These are phyloP conservation scores for Neodiprion pinetum DNA, from an alignment of 1,140 invertebrate genomes.

Conservation along the genomic window DNA sequence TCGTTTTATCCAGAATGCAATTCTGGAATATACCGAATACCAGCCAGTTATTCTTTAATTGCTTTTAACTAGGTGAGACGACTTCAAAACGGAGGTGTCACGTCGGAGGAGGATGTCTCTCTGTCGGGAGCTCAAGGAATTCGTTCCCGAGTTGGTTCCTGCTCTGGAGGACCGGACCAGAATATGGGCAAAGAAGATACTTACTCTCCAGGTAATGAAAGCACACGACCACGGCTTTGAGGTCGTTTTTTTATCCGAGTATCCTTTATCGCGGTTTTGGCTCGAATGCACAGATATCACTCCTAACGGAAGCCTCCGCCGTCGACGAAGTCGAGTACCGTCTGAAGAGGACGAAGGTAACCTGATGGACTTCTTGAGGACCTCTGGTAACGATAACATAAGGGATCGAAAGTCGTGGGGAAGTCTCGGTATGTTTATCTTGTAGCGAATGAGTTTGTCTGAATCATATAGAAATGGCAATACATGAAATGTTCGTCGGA, in stretches of 20 bases:
- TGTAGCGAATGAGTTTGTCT: not conserved
- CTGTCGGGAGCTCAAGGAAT: conserved; percentile 73
- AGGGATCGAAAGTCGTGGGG: conserved; percentile 87
- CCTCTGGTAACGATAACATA: conserved; percentile 74
- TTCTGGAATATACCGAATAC: not conserved
- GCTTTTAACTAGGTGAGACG: conserved; percentile 52
- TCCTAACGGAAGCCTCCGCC: conserved; percentile 84
- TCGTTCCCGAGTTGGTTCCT: conserved; percentile 73
- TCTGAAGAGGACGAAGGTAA: conserved; percentile 85
- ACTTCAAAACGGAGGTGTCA: conserved; percentile 61
- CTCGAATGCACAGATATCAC: conserved; percentile 74
- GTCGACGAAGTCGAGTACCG: conserved; percentile 80
- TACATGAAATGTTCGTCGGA: not conserved
- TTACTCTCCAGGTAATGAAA: conserved; percentile 72
- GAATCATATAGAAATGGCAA: not conserved
- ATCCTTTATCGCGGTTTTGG: conserved; percentile 2
- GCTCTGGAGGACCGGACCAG: conserved; percentile 62
- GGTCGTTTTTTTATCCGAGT: conserved; percentile 11
- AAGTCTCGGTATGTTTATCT: conserved; percentile 69
- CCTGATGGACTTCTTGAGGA: conserved; percentile 85
- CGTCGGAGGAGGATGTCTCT: conserved; percentile 71
- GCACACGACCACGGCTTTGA: not conserved
- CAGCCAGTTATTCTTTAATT: conserved; percentile 1
- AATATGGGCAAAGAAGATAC: conserved; percentile 69
- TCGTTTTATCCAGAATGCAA: not conserved